These are phyloP conservation scores for Montipora sp. DNA, from an alignment of 64 coral and sea anemone species.

Conservation along the genomic window DNA sequence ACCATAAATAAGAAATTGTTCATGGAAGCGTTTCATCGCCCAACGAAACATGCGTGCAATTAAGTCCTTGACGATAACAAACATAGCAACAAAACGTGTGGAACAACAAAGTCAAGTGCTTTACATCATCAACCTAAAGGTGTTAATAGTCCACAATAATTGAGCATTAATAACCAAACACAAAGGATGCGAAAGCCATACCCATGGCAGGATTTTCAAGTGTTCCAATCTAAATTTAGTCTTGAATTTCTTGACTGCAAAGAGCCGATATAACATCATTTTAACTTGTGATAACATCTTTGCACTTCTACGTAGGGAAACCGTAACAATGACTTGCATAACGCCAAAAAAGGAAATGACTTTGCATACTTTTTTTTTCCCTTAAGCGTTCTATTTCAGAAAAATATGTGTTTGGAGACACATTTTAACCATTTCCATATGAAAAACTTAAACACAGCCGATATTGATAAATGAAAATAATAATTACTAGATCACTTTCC, in stretches of 20 bases:
- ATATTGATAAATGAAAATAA: slow-evolving; percentile 27
- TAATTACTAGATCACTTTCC: not conserved
- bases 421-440: not conserved
- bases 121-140: not conserved
- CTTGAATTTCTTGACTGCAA: not conserved
- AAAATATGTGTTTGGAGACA: no score
- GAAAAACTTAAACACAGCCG: not conserved
- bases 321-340: not conserved
- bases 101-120: slow-evolving; percentile 9
- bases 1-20: not conserved
- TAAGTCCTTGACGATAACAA: slow-evolving; percentile 37
- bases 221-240: slow-evolving; percentile 26
- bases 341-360: slow-evolving; percentile 2
- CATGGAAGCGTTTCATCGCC: not conserved
- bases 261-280: not conserved
- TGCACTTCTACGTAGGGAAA: not conserved
- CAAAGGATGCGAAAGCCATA: slow-evolving; percentile 6
- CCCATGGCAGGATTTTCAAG: not conserved
- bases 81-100: slow-evolving; percentile 30
- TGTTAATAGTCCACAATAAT: not conserved
- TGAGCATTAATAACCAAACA: not conserved
- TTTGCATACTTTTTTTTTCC: not conserved
- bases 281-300: slow-evolving; percentile 22
- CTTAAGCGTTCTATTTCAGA: not conserved
- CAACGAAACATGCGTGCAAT: not conserved